Base-by-base conservation (phyloP, 2,888 invertebrate species). In the Monochamus alternatus region DNA sequence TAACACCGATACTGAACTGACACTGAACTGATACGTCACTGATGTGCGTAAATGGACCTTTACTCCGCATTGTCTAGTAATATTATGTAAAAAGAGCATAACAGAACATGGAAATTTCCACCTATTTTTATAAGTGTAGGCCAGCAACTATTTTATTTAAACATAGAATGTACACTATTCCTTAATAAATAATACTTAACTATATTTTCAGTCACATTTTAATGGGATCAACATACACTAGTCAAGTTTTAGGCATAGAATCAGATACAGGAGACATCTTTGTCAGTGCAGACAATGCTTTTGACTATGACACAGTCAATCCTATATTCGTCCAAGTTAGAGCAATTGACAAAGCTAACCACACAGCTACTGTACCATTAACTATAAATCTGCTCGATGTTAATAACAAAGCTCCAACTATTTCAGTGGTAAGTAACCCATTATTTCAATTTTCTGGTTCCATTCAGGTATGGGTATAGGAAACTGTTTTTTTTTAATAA, bases 371-470 rank as follows among this genome's bases (percentile, higher is more conserved):
- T 9, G 88, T 91, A 0, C 91, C 92, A 80, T 84, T 94, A 9
- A 90, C 90, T 32, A 92, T 95, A 51, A 89, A 90, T 70, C 89
- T 95, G 0, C 82, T 88, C 5, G 95, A 95, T 87, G 91, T 95
- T 60, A 95, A 95, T 87, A 95, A 95, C 85, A 93, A 93, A 73
- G 91, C 92, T 0, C 95, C 95, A 0, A 90, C 89, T 58, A 90
- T 95, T 12, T 87, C 89, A 75, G 87, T 93, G 90, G 93, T 93
- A 88, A 89, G 89, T 82, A 75, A 30, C 3, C 1, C 14, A 60
- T 38, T 31, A 22, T 22, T 22, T 22, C 22, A 22, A 22, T 22
- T 22, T 22, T 22, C 22, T 22, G 22, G 22, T 22, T 22, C 22
- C 22, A 22, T 22, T 22, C 1, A 1, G 22, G 22, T 22, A 22